These are phyloP conservation scores for Acheta domesticus DNA, from an alignment of 2,888 invertebrate genomes.

Conservation along the genomic window DNA sequence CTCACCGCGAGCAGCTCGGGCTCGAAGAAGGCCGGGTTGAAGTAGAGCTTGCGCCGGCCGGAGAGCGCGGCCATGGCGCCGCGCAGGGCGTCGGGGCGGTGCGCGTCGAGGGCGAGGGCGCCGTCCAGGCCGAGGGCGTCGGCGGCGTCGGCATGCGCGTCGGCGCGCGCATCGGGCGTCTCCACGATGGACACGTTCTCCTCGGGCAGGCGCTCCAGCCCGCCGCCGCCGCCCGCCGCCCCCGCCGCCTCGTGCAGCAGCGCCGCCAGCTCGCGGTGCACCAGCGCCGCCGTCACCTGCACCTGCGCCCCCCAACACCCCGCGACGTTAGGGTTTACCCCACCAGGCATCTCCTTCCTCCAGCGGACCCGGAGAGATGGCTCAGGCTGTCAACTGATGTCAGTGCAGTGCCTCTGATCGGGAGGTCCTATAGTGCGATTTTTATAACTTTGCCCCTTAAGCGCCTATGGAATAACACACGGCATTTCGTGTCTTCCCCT, in stretches of 20 bases:
- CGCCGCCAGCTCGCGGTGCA: conserved; percentile 57
- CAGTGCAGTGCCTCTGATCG: too few relatives aligned
- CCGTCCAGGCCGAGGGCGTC: background rate
- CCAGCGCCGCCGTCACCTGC: conserved; percentile 66
- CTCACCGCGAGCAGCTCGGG: conserved; percentile 77
- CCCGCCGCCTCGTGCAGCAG: conserved; percentile 54
- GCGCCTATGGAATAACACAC: too few relatives aligned
- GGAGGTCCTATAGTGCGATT: too few relatives aligned
- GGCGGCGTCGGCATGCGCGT: conserved; percentile 54
- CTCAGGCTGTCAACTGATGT: too few relatives aligned
- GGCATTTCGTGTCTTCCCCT: too few relatives aligned
- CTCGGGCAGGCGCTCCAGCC: conserved; percentile 71
- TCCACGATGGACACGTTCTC: conserved; percentile 84
- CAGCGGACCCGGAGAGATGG: too few relatives aligned
- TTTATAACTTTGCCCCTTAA: too few relatives aligned
- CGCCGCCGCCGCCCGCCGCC: conserved; percentile 34
- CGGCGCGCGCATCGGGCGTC: conserved; percentile 65
- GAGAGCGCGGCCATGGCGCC: conserved; percentile 54
- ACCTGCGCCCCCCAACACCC: conserved; percentile 41
- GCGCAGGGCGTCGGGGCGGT: conserved; percentile 59
- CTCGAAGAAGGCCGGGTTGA: conserved; percentile 89
- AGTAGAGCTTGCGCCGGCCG: conserved; percentile 75
- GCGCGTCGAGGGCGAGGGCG: background rate
- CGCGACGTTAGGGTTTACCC: conserved; percentile 12
- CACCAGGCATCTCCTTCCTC: too few relatives aligned